Percentiles rank a stretch among this genome's conserved stretches.
Evolutionary conservation across 2,113 vertebrate species (phyloP).

Genomic region (Stercorarius parasiticus): DNA sequence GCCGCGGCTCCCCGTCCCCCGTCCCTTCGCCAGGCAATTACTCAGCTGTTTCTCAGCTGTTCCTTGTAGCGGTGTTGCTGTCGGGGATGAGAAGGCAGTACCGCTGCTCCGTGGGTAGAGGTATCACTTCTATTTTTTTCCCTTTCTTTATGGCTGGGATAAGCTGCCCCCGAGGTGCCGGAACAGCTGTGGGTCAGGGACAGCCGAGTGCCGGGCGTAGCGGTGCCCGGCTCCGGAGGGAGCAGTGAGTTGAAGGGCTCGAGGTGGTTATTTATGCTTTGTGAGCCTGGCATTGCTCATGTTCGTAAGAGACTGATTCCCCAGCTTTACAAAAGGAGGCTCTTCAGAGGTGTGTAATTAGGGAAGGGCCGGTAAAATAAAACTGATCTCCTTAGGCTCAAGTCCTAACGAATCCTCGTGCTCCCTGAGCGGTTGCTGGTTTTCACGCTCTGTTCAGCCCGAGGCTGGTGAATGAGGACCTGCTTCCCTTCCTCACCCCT

Average conservation of each 20-base stretch:
- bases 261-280: not conserved
- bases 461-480: not conserved
- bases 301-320: fast-evolving
- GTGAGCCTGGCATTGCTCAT: not conserved
- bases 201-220: not conserved
- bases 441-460: not conserved
- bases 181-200: slow-evolving; percentile 22
- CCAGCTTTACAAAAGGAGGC: not conserved
- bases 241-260: not conserved
- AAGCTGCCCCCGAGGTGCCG: not conserved
- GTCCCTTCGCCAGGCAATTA: not conserved
- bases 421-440: not conserved
- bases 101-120: not conserved
- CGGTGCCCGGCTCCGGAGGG: fast-evolving
- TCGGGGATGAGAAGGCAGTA: not conserved
- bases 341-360: not conserved
- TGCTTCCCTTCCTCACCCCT: not conserved
- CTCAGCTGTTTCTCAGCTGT: slow-evolving; percentile 68
- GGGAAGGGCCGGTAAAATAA: not conserved
- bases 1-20: not conserved
- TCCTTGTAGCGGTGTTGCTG: not conserved
- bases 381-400: not conserved
- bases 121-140: not conserved
- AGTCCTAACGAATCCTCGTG: not conserved
- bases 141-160: not conserved